Conservation (phyloP, 2,113 vertebrate genomes). For the Gambusia affinis region DNA sequence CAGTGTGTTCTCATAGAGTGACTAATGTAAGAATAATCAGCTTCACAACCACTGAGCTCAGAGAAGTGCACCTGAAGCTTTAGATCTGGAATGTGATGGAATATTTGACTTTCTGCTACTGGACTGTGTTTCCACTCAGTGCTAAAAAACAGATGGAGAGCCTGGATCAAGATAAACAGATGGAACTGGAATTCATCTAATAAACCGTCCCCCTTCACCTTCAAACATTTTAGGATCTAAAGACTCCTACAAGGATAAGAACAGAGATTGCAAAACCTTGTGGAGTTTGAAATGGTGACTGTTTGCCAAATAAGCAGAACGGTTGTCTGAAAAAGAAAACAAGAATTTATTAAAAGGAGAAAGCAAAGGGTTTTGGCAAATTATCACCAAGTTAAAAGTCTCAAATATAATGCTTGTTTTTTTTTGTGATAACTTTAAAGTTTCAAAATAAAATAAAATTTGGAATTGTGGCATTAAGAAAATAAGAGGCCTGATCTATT, state of each 20-base stretch:
- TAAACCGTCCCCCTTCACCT: not conserved
- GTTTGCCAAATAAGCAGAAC: not conserved
- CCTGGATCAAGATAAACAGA: conserved; percentile 8
- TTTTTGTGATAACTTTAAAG: not conserved
- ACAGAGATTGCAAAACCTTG: not conserved
- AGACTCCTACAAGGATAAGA: not conserved
- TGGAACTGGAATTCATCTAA: conserved; percentile 14
- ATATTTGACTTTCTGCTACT: conserved; percentile 19
- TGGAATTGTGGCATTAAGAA: too few relatives aligned
- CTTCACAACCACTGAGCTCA: conserved; percentile 53
- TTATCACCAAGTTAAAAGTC: not conserved
- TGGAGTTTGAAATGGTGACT: not conserved
- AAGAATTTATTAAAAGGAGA: not conserved
- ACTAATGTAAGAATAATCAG: conserved; percentile 58
- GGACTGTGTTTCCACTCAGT: conserved; percentile 1
- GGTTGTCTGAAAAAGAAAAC: not conserved
- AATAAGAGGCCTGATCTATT: too few relatives aligned
- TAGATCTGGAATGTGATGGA: conserved; percentile 29
- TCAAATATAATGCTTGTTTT: not conserved
- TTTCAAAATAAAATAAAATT: not conserved
- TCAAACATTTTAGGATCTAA: not conserved
- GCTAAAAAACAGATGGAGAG: conserved; percentile 1
- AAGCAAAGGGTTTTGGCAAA: not conserved
- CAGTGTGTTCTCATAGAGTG: conserved; percentile 62
- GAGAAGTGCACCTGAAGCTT: conserved; percentile 30